Evolutionary conservation across 1,140 invertebrate species (phyloP).

Genomic region (Drosophila parabipectinata): DNA sequence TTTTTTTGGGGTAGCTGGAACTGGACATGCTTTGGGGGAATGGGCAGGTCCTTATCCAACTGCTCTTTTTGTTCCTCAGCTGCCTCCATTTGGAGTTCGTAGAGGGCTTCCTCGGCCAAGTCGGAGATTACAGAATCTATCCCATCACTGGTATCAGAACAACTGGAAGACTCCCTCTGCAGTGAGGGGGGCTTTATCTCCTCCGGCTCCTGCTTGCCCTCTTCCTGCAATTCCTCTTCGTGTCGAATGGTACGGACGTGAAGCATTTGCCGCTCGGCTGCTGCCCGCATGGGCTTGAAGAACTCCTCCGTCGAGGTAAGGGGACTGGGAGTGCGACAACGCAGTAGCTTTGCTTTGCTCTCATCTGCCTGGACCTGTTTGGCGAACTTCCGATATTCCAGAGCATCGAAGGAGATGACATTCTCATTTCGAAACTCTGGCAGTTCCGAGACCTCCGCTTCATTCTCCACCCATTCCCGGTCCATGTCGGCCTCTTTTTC

Average conservation of each 20-base stretch:
- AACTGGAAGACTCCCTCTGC: conserved; percentile 61
- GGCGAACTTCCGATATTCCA: conserved; percentile 65
- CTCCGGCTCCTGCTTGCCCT: background rate
- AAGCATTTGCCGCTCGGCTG: conserved; percentile 60
- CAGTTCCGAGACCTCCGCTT: background rate
- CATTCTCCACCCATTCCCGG: conserved; percentile 37
- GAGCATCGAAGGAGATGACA: conserved; percentile 34
- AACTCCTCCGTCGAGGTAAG: conserved; percentile 71
- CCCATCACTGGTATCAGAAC: conserved; percentile 78
- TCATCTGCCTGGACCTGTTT: conserved; percentile 68
- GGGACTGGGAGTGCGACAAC: conserved; percentile 70
- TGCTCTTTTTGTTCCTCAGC: conserved; percentile 56
- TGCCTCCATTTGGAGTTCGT: conserved; percentile 73
- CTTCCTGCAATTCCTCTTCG: conserved; percentile 59
- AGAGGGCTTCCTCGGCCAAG: conserved; percentile 72
- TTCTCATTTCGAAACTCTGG: conserved; percentile 2
- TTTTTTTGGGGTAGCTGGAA: conserved; percentile 56
- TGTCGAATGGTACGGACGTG: conserved; percentile 63
- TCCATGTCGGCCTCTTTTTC: conserved; percentile 60
- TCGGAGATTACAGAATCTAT: conserved; percentile 82
- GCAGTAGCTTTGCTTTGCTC: conserved; percentile 43
- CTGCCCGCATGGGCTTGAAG: conserved; percentile 65
- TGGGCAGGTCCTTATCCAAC: conserved; percentile 21
- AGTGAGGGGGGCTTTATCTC: conserved; percentile 6
- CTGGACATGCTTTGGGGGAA: conserved; percentile 49